Evolutionary conservation across 2,113 vertebrate species (phyloP), one percentile per base, ranked within the genome.

Genomic region (Amia ocellicauda): DNA sequence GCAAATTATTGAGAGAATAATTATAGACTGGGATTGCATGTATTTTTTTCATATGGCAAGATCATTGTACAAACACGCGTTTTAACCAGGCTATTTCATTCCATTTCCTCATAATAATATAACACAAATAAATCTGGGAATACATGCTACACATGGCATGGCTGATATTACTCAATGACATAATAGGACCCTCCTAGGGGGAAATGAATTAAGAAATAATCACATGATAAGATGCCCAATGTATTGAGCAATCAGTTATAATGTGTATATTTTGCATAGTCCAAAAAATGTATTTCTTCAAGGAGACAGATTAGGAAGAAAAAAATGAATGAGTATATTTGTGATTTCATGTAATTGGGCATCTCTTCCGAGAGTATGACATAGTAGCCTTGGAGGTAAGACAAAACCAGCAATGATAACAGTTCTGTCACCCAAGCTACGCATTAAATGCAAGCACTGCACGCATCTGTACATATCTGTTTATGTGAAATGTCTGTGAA

Each of bases 351-450:
- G n/a, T n/a, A n/a, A n/a, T n/a, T n/a, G n/a, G n/a, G n/a, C n/a
- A n/a, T n/a, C n/a, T n/a, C n/a, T n/a, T n/a, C n/a, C n/a, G n/a
- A n/a, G n/a, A n/a, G n/a, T n/a, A n/a, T n/a, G n/a, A n/a, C n/a
- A n/a, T n/a, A n/a, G n/a, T n/a, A n/a, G n/a, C 43, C 62, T 24
- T 69, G 66, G 58, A 71, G 27, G 22, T 8, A 11, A 24, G 40
- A 28, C 69, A 64, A 56, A 17, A 49, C 54, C n/a, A 22, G 29
- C 27, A 31, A 22, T 69, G 64, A 75, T 69, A 64, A 63, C 64
- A 66, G 24, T 60, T 61, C 27, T 47, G 16, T 63, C 58, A 47
- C 82, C 75, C 81, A 85, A 80, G 79, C 69, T 68, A 64, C 61
- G 72, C 66, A 71, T 68, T 36, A 36, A 1, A 36, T 36, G n/a